These are phyloP conservation scores for Maniola jurtina DNA, from an alignment of 1,140 invertebrate species.

Conservation along the genomic window DNA sequence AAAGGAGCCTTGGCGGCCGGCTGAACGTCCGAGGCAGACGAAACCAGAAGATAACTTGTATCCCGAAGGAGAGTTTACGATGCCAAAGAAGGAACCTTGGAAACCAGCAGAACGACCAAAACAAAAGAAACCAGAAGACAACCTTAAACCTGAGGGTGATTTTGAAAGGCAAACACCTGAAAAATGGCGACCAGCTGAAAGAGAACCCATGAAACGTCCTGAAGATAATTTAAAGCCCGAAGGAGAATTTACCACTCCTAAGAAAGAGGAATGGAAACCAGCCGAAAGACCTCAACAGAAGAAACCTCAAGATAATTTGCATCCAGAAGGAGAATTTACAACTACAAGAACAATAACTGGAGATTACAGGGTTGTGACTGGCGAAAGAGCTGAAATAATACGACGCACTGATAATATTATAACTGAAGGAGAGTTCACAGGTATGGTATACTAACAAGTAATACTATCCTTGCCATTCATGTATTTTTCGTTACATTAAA, in stretches of 20 bases:
- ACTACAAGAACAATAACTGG: slow-evolving; percentile 74
- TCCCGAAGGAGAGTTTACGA: slow-evolving; percentile 80
- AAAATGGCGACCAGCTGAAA: slow-evolving; percentile 74
- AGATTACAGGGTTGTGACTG: slow-evolving; percentile 79
- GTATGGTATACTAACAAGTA: slow-evolving; percentile 32
- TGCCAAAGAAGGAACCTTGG: slow-evolving; percentile 69
- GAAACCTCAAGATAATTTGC: slow-evolving; percentile 80
- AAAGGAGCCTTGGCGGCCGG: slow-evolving; percentile 78
- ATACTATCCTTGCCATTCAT: no score
- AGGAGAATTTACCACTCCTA: slow-evolving; percentile 71
- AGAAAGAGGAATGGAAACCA: slow-evolving; percentile 74
- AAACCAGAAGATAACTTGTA: slow-evolving; percentile 79
- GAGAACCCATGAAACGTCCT: slow-evolving; percentile 52
- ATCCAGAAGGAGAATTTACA: slow-evolving; percentile 82
- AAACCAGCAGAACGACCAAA: slow-evolving; percentile 70
- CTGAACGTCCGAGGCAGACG: slow-evolving; percentile 79
- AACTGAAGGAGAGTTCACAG: slow-evolving; percentile 79
- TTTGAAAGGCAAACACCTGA: slow-evolving; percentile 76
- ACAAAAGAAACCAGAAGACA: slow-evolving; percentile 80
- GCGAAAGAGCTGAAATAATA: slow-evolving; percentile 81
- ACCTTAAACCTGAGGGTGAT: slow-evolving; percentile 80
- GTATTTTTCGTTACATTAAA: no score
- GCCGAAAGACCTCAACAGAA: slow-evolving; percentile 74
- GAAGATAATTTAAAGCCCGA: slow-evolving; percentile 69
- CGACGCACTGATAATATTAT: slow-evolving; percentile 82